Conservation (phyloP, 1,140 invertebrate species). For the Ostrea edulis region DNA sequence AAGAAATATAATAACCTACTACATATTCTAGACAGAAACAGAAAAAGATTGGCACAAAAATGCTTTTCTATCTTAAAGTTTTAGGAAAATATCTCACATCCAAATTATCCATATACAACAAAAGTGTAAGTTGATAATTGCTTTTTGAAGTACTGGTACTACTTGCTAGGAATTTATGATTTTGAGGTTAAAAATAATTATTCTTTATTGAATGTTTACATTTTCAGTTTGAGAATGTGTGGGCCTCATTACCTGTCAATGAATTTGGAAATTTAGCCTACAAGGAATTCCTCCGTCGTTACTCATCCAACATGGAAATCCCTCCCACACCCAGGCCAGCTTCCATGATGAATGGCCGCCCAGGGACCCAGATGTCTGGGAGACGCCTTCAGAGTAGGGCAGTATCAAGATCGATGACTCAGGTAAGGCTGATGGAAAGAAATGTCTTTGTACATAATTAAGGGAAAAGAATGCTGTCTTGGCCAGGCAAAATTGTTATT, state of each 20-base stretch:
- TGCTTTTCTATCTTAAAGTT: too few species aligned
- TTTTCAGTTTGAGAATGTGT: conserved; percentile 75
- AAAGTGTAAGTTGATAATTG: too few species aligned
- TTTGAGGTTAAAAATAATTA: too few species aligned
- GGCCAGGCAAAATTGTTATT: not conserved
- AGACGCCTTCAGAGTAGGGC: conserved; percentile 59
- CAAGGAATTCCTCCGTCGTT: conserved; percentile 70
- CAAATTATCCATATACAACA: too few species aligned
- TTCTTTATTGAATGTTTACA: not conserved
- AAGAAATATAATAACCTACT: too few species aligned
- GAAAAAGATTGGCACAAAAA: too few species aligned
- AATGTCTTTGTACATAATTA: not conserved
- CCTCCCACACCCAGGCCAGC: conserved; percentile 59
- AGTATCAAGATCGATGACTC: conserved; percentile 62
- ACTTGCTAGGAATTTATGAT: too few species aligned
- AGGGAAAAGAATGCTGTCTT: not conserved
- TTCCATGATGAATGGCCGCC: conserved; percentile 53
- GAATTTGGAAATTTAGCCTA: conserved; percentile 76
- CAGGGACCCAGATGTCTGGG: conserved; percentile 56
- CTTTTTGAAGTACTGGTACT: too few species aligned
- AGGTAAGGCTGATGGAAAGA: conserved; percentile 55
- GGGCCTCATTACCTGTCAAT: conserved; percentile 68
- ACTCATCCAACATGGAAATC: conserved; percentile 54
- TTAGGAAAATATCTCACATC: too few species aligned
- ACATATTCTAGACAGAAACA: too few species aligned